Base-by-base conservation (phyloP, 2,888 invertebrate species). In the Drosophila anceps region DNA sequence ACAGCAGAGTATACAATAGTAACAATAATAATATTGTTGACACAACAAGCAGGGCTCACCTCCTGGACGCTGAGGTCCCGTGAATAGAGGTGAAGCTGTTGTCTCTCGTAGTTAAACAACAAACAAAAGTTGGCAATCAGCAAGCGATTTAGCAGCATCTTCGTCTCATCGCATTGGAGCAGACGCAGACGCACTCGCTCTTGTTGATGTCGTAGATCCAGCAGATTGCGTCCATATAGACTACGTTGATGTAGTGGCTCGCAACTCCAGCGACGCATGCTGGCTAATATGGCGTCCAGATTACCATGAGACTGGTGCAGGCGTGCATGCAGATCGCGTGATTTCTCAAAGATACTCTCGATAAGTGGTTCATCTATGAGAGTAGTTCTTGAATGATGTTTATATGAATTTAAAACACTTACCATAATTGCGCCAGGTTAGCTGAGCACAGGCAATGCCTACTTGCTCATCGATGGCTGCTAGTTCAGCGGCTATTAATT, bases 351-450 rank as follows among this genome's bases (percentile, higher is more conserved):
- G n/a, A 91, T 91, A 65, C 83, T 75, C 29, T 80, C 75, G 35
- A 92, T 73, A 5, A 91, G 82, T 0, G 53, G 4, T 4, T 76
- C 67, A 74, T 92, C 92, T 92, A 57, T 6, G 15, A n/a, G 29
- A 10, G 20, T 2, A 29, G 20, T 29, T 39, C 37, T 10, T 29
- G 18, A 48, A 9, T 29, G 13, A 7, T 35, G 27, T n/a, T n/a
- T 31, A 15, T 24, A 1, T 2, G 0, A 12, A 12, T 8, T 8
- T 35, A 7, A 59, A 13, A 20, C n/a, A 64, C 94, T 93, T 93
- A 97, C 98, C 96, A 86, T 96, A 95, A 67, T 95, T 95, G 76
- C 95, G 95, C 98, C 98, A 98, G 61, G 95, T 96, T 50, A 97
- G 94, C 33, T 94, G 94, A 37, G 94, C 94, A 62, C 96, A 96